A percentile compares a stretch with the other conserved stretches of the same genome.
Conservation (phyloP, 2,888 invertebrate species). For the Liopterus haemorrhoidalis region DNA sequence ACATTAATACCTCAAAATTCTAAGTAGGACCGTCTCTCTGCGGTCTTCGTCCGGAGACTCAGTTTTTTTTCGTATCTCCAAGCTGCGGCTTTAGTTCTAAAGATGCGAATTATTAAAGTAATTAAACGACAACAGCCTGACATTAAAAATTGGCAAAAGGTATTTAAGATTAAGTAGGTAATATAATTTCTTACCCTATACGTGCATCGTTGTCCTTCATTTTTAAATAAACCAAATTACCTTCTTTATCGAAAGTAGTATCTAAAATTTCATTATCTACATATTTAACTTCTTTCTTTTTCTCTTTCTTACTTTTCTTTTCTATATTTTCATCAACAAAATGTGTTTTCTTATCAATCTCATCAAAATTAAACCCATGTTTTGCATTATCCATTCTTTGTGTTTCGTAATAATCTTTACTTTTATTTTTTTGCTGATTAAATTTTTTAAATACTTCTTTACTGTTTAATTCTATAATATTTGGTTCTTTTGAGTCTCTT, state of each 20-base stretch:
- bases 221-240: slow-evolving; percentile 56
- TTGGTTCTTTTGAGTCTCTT: slow-evolving; percentile 38
- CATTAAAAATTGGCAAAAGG: neutral
- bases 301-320: slow-evolving; percentile 38
- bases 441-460: slow-evolving; percentile 7
- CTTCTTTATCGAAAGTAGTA: slow-evolving; percentile 51
- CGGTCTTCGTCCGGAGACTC: too few relatives aligned
- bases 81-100: too few relatives aligned
- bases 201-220: slow-evolving; percentile 56
- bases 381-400: slow-evolving; percentile 10
- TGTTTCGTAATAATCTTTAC: slow-evolving; percentile 5
- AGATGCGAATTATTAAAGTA: too few relatives aligned
- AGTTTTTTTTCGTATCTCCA: too few relatives aligned
- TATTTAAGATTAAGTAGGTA: neutral
- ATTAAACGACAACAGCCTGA: neutral
- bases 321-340: slow-evolving; percentile 34
- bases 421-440: slow-evolving; percentile 5
- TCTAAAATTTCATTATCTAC: slow-evolving; percentile 42
- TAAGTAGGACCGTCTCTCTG: too few relatives aligned
- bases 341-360: slow-evolving; percentile 7
- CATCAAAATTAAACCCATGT: slow-evolving; percentile 8
- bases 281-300: slow-evolving; percentile 28
- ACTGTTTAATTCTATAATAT: slow-evolving; percentile 16
- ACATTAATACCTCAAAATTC: too few relatives aligned
- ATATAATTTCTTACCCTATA: slow-evolving; percentile 45